A percentile compares a stretch with the other conserved stretches of the same genome.
phyloP scores from a whole-genome alignment of 2,113 vertebrate species.

The Leptodactylus fuscus region DNA sequence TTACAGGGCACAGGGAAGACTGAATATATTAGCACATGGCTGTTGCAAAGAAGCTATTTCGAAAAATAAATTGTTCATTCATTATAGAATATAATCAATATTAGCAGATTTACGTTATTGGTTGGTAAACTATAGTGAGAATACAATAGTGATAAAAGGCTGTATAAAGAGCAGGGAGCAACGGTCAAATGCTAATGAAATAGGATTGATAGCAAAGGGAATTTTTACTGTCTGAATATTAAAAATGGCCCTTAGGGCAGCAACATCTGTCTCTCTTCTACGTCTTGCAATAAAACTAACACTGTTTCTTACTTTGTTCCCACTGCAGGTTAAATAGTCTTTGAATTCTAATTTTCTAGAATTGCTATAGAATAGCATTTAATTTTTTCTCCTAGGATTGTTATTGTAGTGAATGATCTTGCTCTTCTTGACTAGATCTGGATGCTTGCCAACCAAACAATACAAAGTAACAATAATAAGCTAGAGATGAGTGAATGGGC shows the following conservation, averaged over 20 bases:
- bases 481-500: background rate
- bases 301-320: background rate
- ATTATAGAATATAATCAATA: conserved; percentile 39
- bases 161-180: conserved; percentile 18
- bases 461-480: background rate
- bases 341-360: conserved; percentile 14
- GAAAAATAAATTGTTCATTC: conserved; percentile 46
- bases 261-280: conserved; percentile 28
- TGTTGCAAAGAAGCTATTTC: background rate
- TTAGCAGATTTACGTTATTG: conserved; percentile 18
- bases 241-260: conserved; percentile 44
- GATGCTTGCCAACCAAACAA: background rate
- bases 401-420: background rate
- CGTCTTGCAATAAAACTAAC: conserved; percentile 8
- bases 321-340: background rate
- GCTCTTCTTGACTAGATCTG: background rate
- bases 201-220: conserved; percentile 38
- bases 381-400: background rate
- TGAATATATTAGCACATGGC: conserved; percentile 29
- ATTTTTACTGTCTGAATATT: conserved; percentile 45
- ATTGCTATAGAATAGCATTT: conserved; percentile 45
- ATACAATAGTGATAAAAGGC: conserved; percentile 48
- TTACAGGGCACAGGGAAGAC: background rate
- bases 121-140: conserved; percentile 47
- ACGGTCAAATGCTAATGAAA: conserved; percentile 51